A percentile compares a stretch with the other conserved stretches of the same genome.
phyloP scores from a whole-genome alignment of 2,888 invertebrate species.

The Agriotes lineatus region DNA sequence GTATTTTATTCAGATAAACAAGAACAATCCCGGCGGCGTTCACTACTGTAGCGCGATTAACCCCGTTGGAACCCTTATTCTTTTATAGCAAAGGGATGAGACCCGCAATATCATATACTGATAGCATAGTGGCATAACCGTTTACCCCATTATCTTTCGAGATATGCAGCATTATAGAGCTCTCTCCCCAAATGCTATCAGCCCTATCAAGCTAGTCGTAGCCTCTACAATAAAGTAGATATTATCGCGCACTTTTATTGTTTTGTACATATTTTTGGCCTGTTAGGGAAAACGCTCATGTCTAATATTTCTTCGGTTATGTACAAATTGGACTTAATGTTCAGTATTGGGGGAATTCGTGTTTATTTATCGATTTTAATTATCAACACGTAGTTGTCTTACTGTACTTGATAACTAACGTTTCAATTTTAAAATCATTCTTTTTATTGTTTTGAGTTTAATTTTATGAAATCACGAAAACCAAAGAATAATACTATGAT shows the following conservation, averaged over 20 bases:
- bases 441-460: too few species aligned
- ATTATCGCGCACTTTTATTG: constrained; percentile 36
- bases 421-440: too few species aligned
- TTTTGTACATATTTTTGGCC: constrained; percentile 10
- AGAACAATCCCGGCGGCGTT: not conserved
- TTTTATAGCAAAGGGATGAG: constrained; percentile 14
- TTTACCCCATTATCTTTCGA: constrained; percentile 37
- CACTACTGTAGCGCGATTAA: not conserved
- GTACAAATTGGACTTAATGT: too few species aligned
- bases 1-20: not conserved
- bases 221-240: constrained; percentile 33
- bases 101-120: constrained; percentile 19
- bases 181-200: constrained; percentile 33
- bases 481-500: too few species aligned
- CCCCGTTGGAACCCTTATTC: not conserved
- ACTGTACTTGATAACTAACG: too few species aligned
- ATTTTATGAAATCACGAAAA: too few species aligned
- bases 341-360: too few species aligned
- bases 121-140: constrained; percentile 29
- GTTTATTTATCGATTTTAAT: too few species aligned
- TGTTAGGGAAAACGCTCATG: not conserved
- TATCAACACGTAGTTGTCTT: too few species aligned
- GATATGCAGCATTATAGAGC: constrained; percentile 39
- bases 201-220: constrained; percentile 20
- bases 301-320: too few species aligned